A percentile compares a stretch with the other conserved stretches of the same genome.
phyloP scores from a whole-genome alignment of 2,888 invertebrate genomes.

The Drosophila meridionalis region DNA sequence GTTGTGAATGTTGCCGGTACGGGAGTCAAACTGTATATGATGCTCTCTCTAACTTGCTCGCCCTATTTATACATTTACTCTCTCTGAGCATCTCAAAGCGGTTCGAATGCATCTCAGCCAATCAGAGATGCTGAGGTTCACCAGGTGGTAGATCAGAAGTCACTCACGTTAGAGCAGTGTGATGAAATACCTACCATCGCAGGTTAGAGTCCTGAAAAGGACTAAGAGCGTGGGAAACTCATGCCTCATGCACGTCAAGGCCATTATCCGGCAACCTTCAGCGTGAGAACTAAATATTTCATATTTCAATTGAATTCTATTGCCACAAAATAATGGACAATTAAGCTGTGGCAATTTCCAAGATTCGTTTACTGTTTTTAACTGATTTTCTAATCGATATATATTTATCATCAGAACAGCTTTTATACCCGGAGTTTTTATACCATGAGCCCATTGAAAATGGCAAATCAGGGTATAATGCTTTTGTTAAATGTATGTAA shows the following conservation, averaged over 20 bases:
- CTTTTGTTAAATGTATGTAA: too few relatives aligned
- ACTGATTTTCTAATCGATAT: neutral
- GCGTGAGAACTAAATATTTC: conserved; percentile 63
- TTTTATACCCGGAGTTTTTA: too few relatives aligned
- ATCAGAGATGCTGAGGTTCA: conserved; percentile 52
- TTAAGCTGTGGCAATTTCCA: neutral
- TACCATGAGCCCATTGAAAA: too few relatives aligned
- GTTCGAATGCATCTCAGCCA: conserved; percentile 73
- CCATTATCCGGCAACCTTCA: conserved; percentile 50
- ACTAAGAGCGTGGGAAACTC: conserved; percentile 79
- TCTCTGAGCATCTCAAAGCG: conserved; percentile 8
- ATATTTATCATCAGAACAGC: too few relatives aligned
- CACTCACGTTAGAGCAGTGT: conserved; percentile 76
- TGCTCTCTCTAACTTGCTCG: conserved; percentile 40
- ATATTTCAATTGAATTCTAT: conserved; percentile 17
- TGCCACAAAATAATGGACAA: neutral
- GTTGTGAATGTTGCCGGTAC: conserved; percentile 46
- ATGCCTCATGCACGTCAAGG: conserved; percentile 9
- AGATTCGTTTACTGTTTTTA: neutral
- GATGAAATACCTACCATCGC: conserved; percentile 40
- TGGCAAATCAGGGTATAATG: too few relatives aligned
- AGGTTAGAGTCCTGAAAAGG: conserved; percentile 71
- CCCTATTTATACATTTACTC: conserved; percentile 75
- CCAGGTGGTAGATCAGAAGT: conserved; percentile 77
- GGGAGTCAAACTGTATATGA: conserved; percentile 60